Evolutionary conservation across 2,888 invertebrate species (phyloP).

Genomic region (Noctuana brunneofusca): DNA sequence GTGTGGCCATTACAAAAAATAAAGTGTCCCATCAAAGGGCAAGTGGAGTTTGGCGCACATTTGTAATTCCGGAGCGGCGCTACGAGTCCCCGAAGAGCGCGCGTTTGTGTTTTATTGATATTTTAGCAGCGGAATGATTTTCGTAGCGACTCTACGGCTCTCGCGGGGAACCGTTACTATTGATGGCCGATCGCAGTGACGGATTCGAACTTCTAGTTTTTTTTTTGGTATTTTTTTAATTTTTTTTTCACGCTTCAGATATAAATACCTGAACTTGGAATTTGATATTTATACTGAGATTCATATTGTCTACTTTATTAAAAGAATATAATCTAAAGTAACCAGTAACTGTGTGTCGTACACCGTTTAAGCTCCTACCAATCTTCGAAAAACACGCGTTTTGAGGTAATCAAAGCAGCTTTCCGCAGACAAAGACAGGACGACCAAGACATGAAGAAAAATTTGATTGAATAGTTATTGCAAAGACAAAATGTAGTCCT

Average conservation of each 20-base stretch:
- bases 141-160: constrained; percentile 69
- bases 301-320: too few species aligned
- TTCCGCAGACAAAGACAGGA: too few species aligned
- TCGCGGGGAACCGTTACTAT: constrained; percentile 72
- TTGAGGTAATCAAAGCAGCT: too few species aligned
- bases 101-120: constrained; percentile 80
- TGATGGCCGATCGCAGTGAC: constrained; percentile 59
- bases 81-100: constrained; percentile 58
- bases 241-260: not conserved
- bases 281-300: too few species aligned
- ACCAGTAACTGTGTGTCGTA: too few species aligned
- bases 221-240: constrained; percentile 7
- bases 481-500: too few species aligned
- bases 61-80: constrained; percentile 66
- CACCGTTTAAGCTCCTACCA: too few species aligned
- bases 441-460: too few species aligned
- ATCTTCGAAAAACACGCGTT: too few species aligned
- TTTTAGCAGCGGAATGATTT: constrained; percentile 80
- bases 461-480: too few species aligned
- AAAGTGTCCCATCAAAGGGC: constrained; percentile 77
- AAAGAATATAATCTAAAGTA: too few species aligned
- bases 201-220: constrained; percentile 48
- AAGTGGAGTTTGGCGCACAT: constrained; percentile 61
- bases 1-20: constrained; percentile 64
- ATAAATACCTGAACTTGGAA: not conserved